Evolutionary conservation across 2,113 vertebrate species (phyloP), one percentile per base, ranked within the genome.

Genomic region (Choloepus hoffmanni): DNA sequence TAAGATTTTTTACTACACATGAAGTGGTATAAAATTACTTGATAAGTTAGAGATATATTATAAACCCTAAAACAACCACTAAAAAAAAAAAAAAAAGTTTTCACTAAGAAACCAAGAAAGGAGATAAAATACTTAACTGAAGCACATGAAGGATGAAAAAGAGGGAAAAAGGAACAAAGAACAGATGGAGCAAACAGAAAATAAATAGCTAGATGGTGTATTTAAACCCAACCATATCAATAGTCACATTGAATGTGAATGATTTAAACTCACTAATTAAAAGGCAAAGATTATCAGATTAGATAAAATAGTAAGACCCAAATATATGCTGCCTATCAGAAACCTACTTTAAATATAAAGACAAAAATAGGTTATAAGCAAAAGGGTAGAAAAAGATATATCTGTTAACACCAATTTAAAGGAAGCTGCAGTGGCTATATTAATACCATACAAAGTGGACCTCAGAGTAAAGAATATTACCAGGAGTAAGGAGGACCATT

Each of bases 321-420:
- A 19, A 16, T 77, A 70, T 48, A 90, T 50, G 40, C 19, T 76
- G 19, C 30, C 26, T 48, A 33, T 11, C 70, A 62, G 24, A 85
- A 79, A 78, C 26, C 33, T 13, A 85, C 10, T 85, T 53, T 33
- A 90, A 62, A 94, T n/a, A 55, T 33, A 65, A 89, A n/a, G 58
- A 84, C 60, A 84, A 84, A 88, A 78, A 73, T 7, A 72, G 13
- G 13, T 53, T 40, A n/a, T 33, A 81, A 30, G 19, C 77, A 60
- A 77, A 76, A 91, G 21, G n/a, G 63, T 73, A 45, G 28, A 62
- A 90, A 89, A 70, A 95, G 73, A 85, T 53, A 33, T 28, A 79
- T 11, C 65, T 91, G n/a, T 45, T 79, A 79, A 79, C 36, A 79
- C 2, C 68, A 78, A 85, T 43, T 26, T 72, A 62, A 50, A 53